Percentiles rank a stretch among this genome's conserved stretches.
Evolutionary conservation across 2,797 vertebrate genomes (phyloP).

Genomic region (Channallabes apus): DNA sequence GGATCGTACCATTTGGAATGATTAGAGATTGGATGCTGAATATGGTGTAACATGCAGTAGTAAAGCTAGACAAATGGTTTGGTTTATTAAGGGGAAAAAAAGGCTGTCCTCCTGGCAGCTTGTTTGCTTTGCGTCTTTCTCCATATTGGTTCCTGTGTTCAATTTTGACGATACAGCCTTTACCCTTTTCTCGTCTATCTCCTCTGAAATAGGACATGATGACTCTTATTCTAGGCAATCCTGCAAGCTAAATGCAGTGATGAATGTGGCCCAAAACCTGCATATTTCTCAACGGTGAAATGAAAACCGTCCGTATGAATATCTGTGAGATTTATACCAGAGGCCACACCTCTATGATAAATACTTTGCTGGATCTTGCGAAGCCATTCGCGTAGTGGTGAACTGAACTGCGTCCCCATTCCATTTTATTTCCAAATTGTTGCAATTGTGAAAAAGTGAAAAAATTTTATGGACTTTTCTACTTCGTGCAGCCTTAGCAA

Average conservation of each 20-base stretch:
- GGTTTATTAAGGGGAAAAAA: not conserved
- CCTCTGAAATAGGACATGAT: conserved; percentile 42
- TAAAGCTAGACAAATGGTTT: not conserved
- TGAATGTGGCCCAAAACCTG: conserved; percentile 9
- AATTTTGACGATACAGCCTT: not conserved
- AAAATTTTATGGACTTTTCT: not conserved
- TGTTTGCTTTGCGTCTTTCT: conserved; percentile 14
- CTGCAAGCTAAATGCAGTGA: conserved; percentile 42
- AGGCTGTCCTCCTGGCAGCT: not conserved
- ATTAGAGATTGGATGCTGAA: not conserved
- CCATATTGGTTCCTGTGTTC: conserved; percentile 12
- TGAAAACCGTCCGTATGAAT: not conserved
- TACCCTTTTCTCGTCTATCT: conserved; percentile 21
- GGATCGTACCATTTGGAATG: not conserved
- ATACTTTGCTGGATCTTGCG: not conserved
- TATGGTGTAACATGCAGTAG: not conserved
- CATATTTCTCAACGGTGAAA: conserved; percentile 22
- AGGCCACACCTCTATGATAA: not conserved
- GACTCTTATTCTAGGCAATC: conserved; percentile 33
- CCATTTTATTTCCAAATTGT: not conserved
- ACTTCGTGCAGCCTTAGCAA: not conserved
- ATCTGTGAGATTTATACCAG: not conserved
- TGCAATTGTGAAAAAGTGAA: no score
- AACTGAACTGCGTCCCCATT: no score
- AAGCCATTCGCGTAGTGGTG: conserved; percentile 16